Percentiles rank a stretch among this genome's conserved stretches.
Conservation (phyloP, 2,797 vertebrate genomes). For the Momotus momota region DNA sequence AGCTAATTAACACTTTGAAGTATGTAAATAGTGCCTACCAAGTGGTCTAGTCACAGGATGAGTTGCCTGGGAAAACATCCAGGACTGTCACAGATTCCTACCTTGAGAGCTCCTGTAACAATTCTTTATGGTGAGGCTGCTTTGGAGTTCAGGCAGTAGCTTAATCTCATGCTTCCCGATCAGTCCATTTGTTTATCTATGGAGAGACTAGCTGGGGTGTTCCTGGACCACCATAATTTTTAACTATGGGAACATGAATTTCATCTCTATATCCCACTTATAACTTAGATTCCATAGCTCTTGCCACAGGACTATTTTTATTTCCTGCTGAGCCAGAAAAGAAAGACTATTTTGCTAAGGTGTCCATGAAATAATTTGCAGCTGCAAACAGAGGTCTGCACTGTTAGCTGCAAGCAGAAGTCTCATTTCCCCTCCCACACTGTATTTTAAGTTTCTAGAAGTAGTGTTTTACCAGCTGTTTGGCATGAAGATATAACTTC, state of each 20-base stretch:
- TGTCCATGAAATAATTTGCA: conserved; percentile 63
- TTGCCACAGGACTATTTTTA: conserved; percentile 27
- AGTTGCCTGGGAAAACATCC: background rate
- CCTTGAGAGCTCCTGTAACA: background rate
- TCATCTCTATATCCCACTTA: background rate
- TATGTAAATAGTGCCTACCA: background rate
- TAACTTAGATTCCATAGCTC: background rate
- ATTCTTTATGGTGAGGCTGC: background rate
- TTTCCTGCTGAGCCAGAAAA: conserved; percentile 52
- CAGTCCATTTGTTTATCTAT: background rate
- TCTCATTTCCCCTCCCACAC: conserved; percentile 20
- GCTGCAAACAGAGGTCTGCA: conserved; percentile 45
- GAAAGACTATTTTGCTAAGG: conserved; percentile 29
- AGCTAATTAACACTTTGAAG: background rate
- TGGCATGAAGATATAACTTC: conserved; percentile 22
- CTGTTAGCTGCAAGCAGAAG: conserved; percentile 45
- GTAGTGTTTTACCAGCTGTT: conserved; percentile 65
- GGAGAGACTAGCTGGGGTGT: background rate
- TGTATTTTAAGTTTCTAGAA: conserved; percentile 31
- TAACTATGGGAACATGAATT: conserved; percentile 1
- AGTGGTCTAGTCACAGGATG: background rate
- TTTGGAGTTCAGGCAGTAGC: background rate
- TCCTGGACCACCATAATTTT: background rate
- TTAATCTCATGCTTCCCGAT: background rate
- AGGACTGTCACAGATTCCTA: background rate